Evolutionary conservation across 2,888 invertebrate species (phyloP).

Genomic region (Harpalus rufipes): DNA sequence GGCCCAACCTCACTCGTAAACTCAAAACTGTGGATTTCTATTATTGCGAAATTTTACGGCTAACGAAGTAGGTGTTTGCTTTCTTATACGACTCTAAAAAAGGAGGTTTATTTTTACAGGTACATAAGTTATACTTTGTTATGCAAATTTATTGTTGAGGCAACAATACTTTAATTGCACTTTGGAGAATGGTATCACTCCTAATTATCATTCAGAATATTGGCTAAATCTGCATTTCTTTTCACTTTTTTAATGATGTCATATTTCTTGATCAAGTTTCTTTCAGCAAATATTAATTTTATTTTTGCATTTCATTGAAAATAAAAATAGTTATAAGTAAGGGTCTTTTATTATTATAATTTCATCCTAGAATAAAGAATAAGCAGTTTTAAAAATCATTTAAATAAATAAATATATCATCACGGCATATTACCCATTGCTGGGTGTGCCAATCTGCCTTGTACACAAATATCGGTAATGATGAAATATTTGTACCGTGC

Average conservation of each 20-base stretch:
- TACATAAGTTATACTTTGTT: slow-evolving; percentile 32
- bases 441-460: too few relatives aligned
- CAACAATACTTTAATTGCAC: slow-evolving; percentile 42
- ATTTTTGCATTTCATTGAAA: too few relatives aligned
- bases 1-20: slow-evolving; percentile 42
- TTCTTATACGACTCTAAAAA: slow-evolving; percentile 21
- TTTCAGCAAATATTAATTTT: background rate
- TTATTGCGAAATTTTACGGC: slow-evolving; percentile 50
- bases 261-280: slow-evolving; percentile 22
- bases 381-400: too few relatives aligned
- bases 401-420: too few relatives aligned
- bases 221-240: slow-evolving; percentile 32
- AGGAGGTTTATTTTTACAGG: slow-evolving; percentile 25
- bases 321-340: too few relatives aligned
- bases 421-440: too few relatives aligned
- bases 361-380: too few relatives aligned
- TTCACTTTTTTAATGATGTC: slow-evolving; percentile 9
- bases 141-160: slow-evolving; percentile 29
- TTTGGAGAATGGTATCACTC: slow-evolving; percentile 12
- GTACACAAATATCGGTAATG: too few relatives aligned
- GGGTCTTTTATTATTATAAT: too few relatives aligned
- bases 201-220: slow-evolving; percentile 29
- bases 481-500: too few relatives aligned
- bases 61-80: slow-evolving; percentile 41
- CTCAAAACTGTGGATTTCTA: slow-evolving; percentile 30